Base-by-base conservation (phyloP, 2,888 invertebrate genomes). In the Apamea sordens region DNA sequence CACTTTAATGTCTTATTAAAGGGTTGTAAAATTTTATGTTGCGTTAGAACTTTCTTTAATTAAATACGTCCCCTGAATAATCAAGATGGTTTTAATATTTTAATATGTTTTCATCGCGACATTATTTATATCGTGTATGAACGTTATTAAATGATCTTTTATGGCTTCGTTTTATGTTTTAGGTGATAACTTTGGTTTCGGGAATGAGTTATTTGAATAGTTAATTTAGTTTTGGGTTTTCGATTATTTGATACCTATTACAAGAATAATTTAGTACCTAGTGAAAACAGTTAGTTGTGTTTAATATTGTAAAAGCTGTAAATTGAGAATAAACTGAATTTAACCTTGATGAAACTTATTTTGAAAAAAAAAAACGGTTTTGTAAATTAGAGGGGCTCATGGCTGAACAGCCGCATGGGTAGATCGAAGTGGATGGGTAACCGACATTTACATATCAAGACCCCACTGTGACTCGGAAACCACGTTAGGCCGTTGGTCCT, bases 1-100 rank as follows among this genome's bases (percentile, higher is more conserved):
- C 94, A 93, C 92, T 96, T 96, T 96, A 94, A 95, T 93, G 94
- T 95, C 94, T 95, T 96, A 96, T 95, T 96, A 96, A 97, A 96
- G 96, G 96, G 96, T 96, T 96, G 90, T 96, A 94, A 96, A 97
- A 96, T 96, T 96, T 96, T 95, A 97, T 95, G 95, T 93, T 89
- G 89, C 93, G 90, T 90, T 92, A 90, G 91, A 93, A 94, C 93
- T 94, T 83, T 96, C 93, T 94, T 83, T 96, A 96, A 96, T 96
- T 96, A 96, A 96, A 96, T 95, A 96, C 96, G 96, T 91, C 93
- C 92, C 93, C 92, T 94, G 96, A 96, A 96, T 96, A 96, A 95
- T 95, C 93, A 96, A 95, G 94, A 94, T 91, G 92, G 71, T 91
- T 92, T 93, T 93, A 94, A 95, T 93, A 94, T 93, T 94, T 93